phyloP scores from a whole-genome alignment of 2,113 vertebrate genomes.

The Macheiramphus alcinus region DNA sequence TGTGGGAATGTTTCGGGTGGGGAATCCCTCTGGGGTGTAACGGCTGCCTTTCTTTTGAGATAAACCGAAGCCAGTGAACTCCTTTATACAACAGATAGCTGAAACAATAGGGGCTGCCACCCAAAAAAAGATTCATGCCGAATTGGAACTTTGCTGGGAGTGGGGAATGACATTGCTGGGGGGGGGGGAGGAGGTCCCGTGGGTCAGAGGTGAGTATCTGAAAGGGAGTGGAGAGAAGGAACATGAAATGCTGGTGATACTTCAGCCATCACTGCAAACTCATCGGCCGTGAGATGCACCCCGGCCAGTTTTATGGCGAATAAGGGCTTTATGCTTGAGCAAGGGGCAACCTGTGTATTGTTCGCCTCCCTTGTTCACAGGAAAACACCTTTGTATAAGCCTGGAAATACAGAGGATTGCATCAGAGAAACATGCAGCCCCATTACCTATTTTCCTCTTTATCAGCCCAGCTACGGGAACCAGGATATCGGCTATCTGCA shows the following conservation, averaged over 20 bases:
- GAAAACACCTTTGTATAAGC: background rate
- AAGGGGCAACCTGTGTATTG: background rate
- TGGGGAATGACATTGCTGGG: background rate
- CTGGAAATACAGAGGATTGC: background rate
- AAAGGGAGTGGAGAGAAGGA: background rate
- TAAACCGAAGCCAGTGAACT: background rate
- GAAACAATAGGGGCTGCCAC: background rate
- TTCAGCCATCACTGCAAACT: background rate
- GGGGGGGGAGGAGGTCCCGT: background rate
- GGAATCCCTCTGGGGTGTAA: background rate
- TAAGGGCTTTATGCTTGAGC: background rate
- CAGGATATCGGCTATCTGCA: background rate
- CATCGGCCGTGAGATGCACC: fast-evolving
- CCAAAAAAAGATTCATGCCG: background rate
- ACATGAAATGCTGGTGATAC: background rate
- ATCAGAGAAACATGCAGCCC: background rate
- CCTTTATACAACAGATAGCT: background rate
- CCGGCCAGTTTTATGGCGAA: background rate
- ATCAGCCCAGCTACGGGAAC: background rate
- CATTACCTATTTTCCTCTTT: background rate
- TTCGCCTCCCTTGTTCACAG: background rate
- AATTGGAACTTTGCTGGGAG: background rate
- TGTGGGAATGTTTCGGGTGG: background rate
- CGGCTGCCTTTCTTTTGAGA: background rate
- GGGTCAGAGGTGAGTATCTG: background rate